phyloP scores from a whole-genome alignment of 2,113 vertebrate species.

The Osmerus eperlanus region DNA sequence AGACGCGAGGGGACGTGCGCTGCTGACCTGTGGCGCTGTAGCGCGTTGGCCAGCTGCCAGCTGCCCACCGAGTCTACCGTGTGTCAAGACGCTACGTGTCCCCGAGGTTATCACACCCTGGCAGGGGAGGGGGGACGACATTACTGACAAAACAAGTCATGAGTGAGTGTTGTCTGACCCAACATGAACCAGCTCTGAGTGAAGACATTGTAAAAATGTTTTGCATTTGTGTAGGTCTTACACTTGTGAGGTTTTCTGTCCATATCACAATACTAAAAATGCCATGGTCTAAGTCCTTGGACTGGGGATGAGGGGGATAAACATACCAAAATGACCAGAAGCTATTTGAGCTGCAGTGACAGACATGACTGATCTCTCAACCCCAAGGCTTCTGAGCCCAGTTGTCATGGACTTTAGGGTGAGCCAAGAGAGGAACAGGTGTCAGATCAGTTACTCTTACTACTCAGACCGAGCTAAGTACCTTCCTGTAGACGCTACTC shows the following conservation, averaged over 20 bases:
- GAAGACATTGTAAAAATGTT: too few species aligned
- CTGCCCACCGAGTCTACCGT: too few species aligned
- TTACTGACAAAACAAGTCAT: too few species aligned
- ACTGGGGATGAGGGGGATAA: slow-evolving; percentile 11
- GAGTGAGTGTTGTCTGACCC: too few species aligned
- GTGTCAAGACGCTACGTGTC: too few species aligned
- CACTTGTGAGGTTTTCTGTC: slow-evolving; percentile 23
- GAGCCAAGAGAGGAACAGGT: slow-evolving; percentile 60
- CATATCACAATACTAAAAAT: slow-evolving; percentile 7
- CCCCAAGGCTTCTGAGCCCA: slow-evolving; percentile 26
- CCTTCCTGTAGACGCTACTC: slow-evolving; percentile 13
- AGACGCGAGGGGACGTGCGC: too few species aligned
- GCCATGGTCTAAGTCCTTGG: slow-evolving; percentile 24
- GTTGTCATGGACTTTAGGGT: slow-evolving; percentile 49
- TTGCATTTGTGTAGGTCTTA: not conserved
- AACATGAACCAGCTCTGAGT: too few species aligned
- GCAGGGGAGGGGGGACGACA: too few species aligned
- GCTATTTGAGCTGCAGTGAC: slow-evolving; percentile 14
- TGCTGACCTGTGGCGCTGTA: too few species aligned
- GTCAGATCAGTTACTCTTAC: slow-evolving; percentile 33
- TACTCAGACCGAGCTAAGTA: not conserved
- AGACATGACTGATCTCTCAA: slow-evolving; percentile 30
- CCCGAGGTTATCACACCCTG: too few species aligned
- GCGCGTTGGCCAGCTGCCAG: too few species aligned
- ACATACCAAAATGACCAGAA: slow-evolving; percentile 7